These are phyloP conservation scores for Pluvialis apricaria DNA, from an alignment of 2,113 vertebrate species.

Conservation along the genomic window DNA sequence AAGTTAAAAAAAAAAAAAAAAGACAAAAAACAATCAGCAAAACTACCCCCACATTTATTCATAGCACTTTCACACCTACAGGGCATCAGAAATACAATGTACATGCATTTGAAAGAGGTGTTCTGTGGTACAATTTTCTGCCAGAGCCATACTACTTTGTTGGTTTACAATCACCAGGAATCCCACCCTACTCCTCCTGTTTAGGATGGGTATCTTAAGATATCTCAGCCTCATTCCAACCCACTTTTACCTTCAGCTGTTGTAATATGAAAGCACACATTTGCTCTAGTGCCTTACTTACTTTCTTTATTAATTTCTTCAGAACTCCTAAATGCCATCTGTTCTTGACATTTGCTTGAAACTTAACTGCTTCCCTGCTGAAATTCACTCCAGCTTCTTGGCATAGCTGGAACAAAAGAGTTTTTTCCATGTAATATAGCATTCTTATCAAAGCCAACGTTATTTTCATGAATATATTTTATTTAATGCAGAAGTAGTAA, in stretches of 20 bases:
- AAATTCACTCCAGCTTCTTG: background rate
- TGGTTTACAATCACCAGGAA: background rate
- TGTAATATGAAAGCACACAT: background rate
- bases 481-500: background rate
- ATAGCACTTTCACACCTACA: background rate
- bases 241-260: background rate
- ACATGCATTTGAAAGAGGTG: background rate
- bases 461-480: background rate
- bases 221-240: background rate
- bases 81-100: background rate
- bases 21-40: background rate
- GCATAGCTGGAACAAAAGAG: background rate
- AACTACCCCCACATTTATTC: background rate
- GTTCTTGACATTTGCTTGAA: background rate
- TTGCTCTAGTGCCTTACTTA: background rate
- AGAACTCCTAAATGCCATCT: background rate
- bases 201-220: background rate
- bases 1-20: background rate
- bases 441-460: background rate
- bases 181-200: background rate
- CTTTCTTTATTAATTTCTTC: slow-evolving; percentile 11
- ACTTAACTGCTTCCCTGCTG: background rate
- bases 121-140: background rate
- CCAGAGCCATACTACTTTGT: background rate
- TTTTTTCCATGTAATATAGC: background rate